Evolutionary conservation across 2,888 invertebrate genomes (phyloP).

Genomic region (Girardia tigrina): DNA sequence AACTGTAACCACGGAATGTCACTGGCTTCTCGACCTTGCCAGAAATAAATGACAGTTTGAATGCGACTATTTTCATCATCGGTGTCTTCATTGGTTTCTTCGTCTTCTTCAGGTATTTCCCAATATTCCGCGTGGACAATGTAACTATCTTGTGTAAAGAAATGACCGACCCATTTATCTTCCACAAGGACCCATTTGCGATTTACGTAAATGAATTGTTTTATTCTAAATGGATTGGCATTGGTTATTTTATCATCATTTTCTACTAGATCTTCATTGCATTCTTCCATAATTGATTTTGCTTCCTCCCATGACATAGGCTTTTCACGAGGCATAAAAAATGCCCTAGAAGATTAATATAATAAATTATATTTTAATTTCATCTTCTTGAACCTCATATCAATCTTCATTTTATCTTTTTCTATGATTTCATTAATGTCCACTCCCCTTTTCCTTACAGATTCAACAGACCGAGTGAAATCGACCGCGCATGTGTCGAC

Average conservation of each 20-base stretch:
- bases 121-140: conserved; percentile 93
- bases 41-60: conserved; percentile 96
- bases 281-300: conserved; percentile 66
- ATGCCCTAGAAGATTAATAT: conserved; percentile 52
- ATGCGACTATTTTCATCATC: conserved; percentile 58
- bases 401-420: conserved; percentile 59
- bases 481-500: conserved; percentile 94
- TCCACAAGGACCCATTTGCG: conserved; percentile 53
- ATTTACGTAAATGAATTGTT: conserved; percentile 52
- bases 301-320: conserved; percentile 71
- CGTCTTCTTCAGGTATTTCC: conserved; percentile 54
- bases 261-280: conserved; percentile 79
- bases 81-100: conserved; percentile 28
- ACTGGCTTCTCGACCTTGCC: conserved; percentile 86
- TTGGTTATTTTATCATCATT: neutral
- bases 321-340: conserved; percentile 85
- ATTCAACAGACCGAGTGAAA: conserved; percentile 91
- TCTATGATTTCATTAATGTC: conserved; percentile 62
- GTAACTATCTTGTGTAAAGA: conserved; percentile 86
- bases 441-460: conserved; percentile 84
- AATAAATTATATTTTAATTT: neutral
- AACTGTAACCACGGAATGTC: conserved; percentile 99
- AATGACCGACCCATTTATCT: conserved; percentile 55
- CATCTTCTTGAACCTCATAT: conserved; percentile 57
- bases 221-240: neutral